These are phyloP conservation scores for Meghimatium bilineatum DNA, from an alignment of 2,888 invertebrate species.

Conservation along the genomic window DNA sequence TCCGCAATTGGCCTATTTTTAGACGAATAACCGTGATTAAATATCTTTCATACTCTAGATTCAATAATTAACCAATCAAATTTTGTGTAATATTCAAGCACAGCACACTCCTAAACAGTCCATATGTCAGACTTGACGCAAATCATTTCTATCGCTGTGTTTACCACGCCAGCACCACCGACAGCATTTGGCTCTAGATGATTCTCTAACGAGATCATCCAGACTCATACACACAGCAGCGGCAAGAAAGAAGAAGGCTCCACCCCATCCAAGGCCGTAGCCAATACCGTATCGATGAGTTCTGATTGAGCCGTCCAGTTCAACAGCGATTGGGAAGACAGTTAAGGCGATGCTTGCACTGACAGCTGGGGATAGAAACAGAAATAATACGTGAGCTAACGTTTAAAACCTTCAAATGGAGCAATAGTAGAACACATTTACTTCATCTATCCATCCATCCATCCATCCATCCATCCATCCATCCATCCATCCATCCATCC, in stretches of 20 bases:
- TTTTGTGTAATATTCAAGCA: not conserved
- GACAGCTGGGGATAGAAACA: constrained; percentile 65
- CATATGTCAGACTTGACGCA: constrained; percentile 63
- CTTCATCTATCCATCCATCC: too few relatives aligned
- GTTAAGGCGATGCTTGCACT: constrained; percentile 72
- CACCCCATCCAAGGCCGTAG: constrained; percentile 76
- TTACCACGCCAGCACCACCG: constrained; percentile 63
- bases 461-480: too few relatives aligned
- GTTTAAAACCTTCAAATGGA: too few relatives aligned
- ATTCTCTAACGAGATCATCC: constrained; percentile 72
- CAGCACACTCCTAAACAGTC: not conserved
- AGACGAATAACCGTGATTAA: not conserved
- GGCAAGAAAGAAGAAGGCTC: constrained; percentile 72
- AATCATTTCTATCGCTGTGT: constrained; percentile 59
- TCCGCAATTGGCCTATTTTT: not conserved
- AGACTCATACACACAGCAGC: constrained; percentile 74
- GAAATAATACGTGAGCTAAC: too few relatives aligned
- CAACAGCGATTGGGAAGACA: constrained; percentile 73
- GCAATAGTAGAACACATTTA: too few relatives aligned
- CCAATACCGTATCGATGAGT: constrained; percentile 73
- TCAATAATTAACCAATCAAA: not conserved
- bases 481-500: too few relatives aligned
- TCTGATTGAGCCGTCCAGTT: constrained; percentile 61
- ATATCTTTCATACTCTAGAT: not conserved
- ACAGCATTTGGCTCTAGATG: constrained; percentile 66